Evolutionary conservation across 92 coral and sea anemone genomes (phyloP), one percentile per base, ranked within the genome.

Genomic region (Palythoa heliodiscus): DNA sequence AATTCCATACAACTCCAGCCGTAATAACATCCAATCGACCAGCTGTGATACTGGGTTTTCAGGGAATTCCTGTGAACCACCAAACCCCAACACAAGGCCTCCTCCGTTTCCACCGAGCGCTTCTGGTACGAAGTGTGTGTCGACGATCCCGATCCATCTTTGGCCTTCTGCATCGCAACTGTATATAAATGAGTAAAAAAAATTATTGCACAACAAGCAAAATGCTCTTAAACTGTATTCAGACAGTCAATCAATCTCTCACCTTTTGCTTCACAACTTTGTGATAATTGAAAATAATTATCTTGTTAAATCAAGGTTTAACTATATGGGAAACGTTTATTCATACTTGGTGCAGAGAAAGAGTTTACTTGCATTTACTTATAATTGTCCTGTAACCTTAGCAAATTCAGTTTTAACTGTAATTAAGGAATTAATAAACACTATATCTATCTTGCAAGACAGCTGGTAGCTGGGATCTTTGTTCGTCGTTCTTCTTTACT

Each of bases 1-100:
- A 72, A 72, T 72, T 39, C 54, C 54, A 8, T 72, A 39, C 11
- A 39, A 11, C 76, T 72, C 76, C 23, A 72, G 54, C 22, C 76
- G 53, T 19, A 43, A 16, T 54, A 72, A 13, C 53, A 43, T 0
- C 76, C 76, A 72, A 5, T 39, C 54, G 11, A 72, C 76, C 23
- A 72, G 50, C 25, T 72, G 53, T 5, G 16, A 37, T 19, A 72
- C 76, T 8, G 77, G 55, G 24, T 10, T 8, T 73, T 16, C 55
- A 19, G 29, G 24, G 11, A 1, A 16, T 7, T 43, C 10, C 16
- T 29, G 24, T 5, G 77, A 73, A 37, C 47, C 47, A 10, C 73
- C 73, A 37, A 69, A 69, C 11, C 47, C 73, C 47, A 69, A 13
- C 24, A 63, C 69, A 63, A 63, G 29, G 22, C 69, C 69, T 8